Evolutionary conservation across 23 tunicate species (phyloP), one percentile per base, ranked within the genome.

Genomic region (Trididemnum nubilum): DNA sequence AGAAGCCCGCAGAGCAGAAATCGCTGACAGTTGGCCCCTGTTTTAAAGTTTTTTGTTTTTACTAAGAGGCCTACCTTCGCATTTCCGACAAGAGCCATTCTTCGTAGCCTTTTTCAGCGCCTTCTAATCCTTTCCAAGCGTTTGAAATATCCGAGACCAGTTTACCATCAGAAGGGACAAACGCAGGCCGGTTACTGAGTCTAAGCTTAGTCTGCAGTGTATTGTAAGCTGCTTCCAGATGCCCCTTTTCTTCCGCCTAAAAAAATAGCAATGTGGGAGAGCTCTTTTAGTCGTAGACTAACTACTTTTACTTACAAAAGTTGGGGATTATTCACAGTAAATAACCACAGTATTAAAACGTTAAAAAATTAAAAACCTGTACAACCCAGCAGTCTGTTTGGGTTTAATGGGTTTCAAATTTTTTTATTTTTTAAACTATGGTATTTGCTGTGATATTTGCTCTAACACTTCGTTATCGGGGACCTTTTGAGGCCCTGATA

Each of bases 101-200:
- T 65, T 96, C 99, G 50, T 96, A 96, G 24, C 99, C 99, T 81
- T 96, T 96, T 82, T 96, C 99, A 1, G 99, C 97, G 9, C 91
- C 94, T 81, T 96, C 99, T 49, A 96, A 65, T 34, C 99, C 99
- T 72, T 91, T 96, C 99, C 99, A 96, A 26, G 99, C 99, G 69
- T 88, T 91, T 18, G 94, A 80, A 64, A 96, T 89, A 63, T 96
- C 99, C 4, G 88, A 82, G 19, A 96, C 94, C 78, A 96, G 57
- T 64, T 88, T 96, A 0, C 99, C 99, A 31, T 96, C 94, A 0
- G 90, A 85, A 36, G 99, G 99, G 73, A 87, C 72, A 70, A 96
- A 96, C 18, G 99, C 99, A 12, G 99, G 99, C 23, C 99, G 80
- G 88, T 96, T 96, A 85, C 87, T 88, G 60, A 96, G 63, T 9